A percentile compares a stretch with the other conserved stretches of the same genome.
phyloP scores from a whole-genome alignment of 2,888 invertebrate species.

The Boloria euphrosyne region DNA sequence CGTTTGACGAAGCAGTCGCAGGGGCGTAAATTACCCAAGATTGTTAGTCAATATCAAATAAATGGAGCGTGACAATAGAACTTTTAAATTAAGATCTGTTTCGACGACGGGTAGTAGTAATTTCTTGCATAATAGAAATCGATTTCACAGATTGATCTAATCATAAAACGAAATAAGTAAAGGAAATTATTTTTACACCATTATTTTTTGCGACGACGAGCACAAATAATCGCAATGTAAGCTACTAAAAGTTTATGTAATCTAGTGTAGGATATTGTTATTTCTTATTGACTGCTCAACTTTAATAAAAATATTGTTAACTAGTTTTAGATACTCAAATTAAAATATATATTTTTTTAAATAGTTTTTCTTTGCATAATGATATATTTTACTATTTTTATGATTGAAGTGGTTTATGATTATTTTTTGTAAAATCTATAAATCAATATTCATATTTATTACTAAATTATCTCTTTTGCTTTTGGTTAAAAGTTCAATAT shows the following conservation, averaged over 20 bases:
- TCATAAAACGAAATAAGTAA: conserved; percentile 19
- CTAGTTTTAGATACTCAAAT: conserved; percentile 70
- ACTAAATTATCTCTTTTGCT: too few relatives aligned
- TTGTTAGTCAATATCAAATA: conserved; percentile 63
- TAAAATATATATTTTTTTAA: conserved; percentile 54
- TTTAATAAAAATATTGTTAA: conserved; percentile 65
- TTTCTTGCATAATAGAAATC: conserved; percentile 70
- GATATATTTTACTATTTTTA: too few relatives aligned
- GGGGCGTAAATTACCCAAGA: conserved; percentile 65
- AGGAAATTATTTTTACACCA: conserved; percentile 15
- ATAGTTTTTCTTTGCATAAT: not conserved
- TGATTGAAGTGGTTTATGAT: too few relatives aligned
- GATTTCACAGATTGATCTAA: conserved; percentile 61
- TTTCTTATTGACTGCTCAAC: conserved; percentile 30
- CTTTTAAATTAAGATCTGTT: conserved; percentile 62
- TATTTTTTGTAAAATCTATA: too few relatives aligned
- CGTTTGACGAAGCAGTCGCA: conserved; percentile 83
- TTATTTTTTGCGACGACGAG: conserved; percentile 19
- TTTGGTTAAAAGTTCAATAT: too few relatives aligned
- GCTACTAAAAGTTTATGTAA: conserved; percentile 22
- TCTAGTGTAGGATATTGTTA: conserved; percentile 30
- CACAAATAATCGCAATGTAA: conserved; percentile 16
- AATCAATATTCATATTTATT: too few relatives aligned
- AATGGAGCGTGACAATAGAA: conserved; percentile 76
- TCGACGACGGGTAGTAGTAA: conserved; percentile 54